Conservation (phyloP, 1,140 invertebrate species). For the Musca domestica region DNA sequence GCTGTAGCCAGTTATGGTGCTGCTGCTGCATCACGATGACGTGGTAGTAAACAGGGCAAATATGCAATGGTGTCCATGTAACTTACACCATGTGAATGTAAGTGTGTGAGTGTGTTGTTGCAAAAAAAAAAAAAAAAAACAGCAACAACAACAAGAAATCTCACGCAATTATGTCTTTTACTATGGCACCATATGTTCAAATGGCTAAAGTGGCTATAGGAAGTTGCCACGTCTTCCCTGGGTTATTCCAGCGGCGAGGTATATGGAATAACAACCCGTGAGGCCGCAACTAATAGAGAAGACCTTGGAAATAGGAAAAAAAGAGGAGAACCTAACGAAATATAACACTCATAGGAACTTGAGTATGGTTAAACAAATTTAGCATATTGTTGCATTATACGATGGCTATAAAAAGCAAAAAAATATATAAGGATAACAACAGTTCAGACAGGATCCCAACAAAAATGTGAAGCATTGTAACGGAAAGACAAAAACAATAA, state of each 20-base stretch:
- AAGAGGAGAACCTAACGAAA: no score
- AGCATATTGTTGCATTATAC: slow-evolving; percentile 25
- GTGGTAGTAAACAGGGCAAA: no score
- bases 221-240: background rate
- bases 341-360: background rate
- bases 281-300: no score
- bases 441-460: background rate
- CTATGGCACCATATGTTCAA: slow-evolving; percentile 21
- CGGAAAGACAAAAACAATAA: background rate
- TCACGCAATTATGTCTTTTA: slow-evolving; percentile 26
- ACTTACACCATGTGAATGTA: no score
- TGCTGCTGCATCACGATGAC: no score
- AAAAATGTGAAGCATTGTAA: background rate
- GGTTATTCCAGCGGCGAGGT: no score
- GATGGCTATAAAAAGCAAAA: background rate
- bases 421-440: background rate
- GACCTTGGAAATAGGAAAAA: no score
- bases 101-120: no score
- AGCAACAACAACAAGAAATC: background rate
- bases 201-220: slow-evolving; percentile 15
- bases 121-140: no score
- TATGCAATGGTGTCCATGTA: no score
- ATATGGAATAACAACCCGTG: no score
- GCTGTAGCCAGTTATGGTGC: no score
- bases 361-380: slow-evolving; percentile 20